Percentiles rank a stretch among this genome's conserved stretches.
Evolutionary conservation across 2,113 vertebrate species (phyloP).

Genomic region (Mola mola): DNA sequence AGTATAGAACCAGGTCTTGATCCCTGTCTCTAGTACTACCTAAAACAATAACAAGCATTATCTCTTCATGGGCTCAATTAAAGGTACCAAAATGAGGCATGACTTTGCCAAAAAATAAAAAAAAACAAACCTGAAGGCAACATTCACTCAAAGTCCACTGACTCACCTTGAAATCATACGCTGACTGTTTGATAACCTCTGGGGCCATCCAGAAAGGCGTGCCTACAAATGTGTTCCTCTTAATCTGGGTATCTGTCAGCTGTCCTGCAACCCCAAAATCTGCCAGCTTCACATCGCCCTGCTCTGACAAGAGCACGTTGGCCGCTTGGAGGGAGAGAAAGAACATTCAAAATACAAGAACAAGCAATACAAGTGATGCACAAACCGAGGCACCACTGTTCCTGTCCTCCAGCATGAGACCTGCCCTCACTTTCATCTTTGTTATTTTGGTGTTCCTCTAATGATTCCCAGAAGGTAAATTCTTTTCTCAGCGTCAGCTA

Average conservation of each 20-base stretch:
- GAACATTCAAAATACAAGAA: neutral
- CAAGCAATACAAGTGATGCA: neutral
- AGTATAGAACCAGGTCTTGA: too few relatives aligned
- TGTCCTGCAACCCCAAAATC: conserved; percentile 98
- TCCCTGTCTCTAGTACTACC: too few relatives aligned
- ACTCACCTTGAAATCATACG: conserved; percentile 96
- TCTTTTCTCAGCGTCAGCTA: neutral
- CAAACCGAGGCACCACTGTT: neutral
- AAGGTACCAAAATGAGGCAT: neutral
- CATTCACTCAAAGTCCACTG: neutral
- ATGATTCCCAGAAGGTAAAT: neutral
- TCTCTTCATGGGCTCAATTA: neutral
- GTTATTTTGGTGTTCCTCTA: too few relatives aligned
- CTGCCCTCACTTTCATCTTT: too few relatives aligned
- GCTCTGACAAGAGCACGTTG: conserved; percentile 96
- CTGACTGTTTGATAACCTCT: conserved; percentile 98
- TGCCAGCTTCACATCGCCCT: conserved; percentile 97
- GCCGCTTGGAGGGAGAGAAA: conserved; percentile 81
- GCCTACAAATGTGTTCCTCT: conserved; percentile 98
- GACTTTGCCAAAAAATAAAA: neutral
- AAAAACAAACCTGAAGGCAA: conserved; percentile 8
- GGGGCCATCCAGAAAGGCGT: conserved; percentile 99
- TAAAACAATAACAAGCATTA: too few relatives aligned
- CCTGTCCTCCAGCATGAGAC: too few relatives aligned
- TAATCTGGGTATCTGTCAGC: conserved; percentile 98